Percentiles rank a stretch among this genome's conserved stretches.
These are phyloP conservation scores for Anser cygnoides DNA, from an alignment of 2,113 vertebrate genomes.

Conservation along the genomic window DNA sequence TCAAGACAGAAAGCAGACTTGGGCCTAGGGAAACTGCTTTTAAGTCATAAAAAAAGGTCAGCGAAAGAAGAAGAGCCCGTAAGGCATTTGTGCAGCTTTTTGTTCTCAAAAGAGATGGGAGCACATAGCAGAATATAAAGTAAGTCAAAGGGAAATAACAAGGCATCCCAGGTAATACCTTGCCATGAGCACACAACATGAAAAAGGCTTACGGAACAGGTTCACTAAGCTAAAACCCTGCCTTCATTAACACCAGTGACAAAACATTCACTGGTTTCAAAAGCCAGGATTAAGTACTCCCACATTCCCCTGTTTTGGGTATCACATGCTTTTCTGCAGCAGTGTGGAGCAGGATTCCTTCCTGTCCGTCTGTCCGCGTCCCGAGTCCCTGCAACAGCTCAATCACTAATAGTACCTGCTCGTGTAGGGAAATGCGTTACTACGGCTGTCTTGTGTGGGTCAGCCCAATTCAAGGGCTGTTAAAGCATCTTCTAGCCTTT, in stretches of 20 bases:
- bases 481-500: background rate
- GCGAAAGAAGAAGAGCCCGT: conserved; percentile 21
- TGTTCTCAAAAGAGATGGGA: conserved; percentile 36
- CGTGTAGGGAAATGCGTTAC: background rate
- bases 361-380: fast-evolving
- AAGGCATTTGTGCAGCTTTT: background rate
- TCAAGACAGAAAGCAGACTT: conserved; percentile 50
- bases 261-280: background rate
- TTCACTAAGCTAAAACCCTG: background rate
- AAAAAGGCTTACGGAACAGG: background rate
- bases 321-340: background rate
- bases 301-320: fast-evolving
- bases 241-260: background rate
- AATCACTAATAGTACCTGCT: fast-evolving
- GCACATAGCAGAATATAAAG: conserved; percentile 41
- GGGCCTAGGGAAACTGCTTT: conserved; percentile 52
- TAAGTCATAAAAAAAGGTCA: conserved; percentile 51
- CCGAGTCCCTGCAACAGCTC: fast-evolving
- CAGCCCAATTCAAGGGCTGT: background rate
- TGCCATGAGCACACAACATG: background rate
- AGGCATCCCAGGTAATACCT: conserved; percentile 17
- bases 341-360: background rate
- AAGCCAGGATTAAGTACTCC: background rate
- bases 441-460: fast-evolving
- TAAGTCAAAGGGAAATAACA: conserved; percentile 34